Evolutionary conservation across 2,888 invertebrate genomes (phyloP), one percentile per base, ranked within the genome.

Genomic region (Stegana nigrithorax): DNA sequence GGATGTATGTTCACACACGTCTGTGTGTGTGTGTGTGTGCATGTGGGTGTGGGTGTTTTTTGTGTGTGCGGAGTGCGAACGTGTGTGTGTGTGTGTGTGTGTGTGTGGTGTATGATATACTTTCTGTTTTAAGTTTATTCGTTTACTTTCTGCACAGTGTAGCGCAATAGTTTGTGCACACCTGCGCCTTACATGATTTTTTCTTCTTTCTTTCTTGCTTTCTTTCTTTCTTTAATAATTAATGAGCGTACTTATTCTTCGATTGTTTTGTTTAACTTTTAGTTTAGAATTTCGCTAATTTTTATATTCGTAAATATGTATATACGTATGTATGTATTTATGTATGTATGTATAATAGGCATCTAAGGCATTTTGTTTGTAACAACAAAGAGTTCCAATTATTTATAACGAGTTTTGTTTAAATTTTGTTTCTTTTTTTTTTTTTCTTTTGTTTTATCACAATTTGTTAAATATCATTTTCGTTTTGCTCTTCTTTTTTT

Each of bases 381-480:
- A 44, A 60, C 60, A 53, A 55, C 32, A 27, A 60, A 60, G 50
- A 14, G 21, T 50, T 36, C 60, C 60, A 60, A 75, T 67, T 59
- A 64, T 68, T 51, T 68, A 64, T 50, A 74, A 70, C 64, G 67
- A 69, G 50, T 65, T 60, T 36, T 57, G 25, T 53, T 53, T 62
- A 17, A 39, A 29, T 14, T 58, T 36, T 42, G 23, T 36, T 58
- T 27, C 50, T 36, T 44, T 57, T 56, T 17, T 53, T 62, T 60
- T 29, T 32, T 53, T 6, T 39, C 14, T 39, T 2, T 29, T 51
- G 10, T 27, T 51, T 26, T 55, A 55, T 77, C 75, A 55, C 53
- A 55, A 55, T 55, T 55, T 77, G 75, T 75, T 75, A 75, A 47
- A 25, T 73, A 76, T 77, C 74, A 73, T 75, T 77, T 75, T 75